Base-by-base conservation (phyloP, 2,888 invertebrate species). In the Sepioteuthis lessoniana region DNA sequence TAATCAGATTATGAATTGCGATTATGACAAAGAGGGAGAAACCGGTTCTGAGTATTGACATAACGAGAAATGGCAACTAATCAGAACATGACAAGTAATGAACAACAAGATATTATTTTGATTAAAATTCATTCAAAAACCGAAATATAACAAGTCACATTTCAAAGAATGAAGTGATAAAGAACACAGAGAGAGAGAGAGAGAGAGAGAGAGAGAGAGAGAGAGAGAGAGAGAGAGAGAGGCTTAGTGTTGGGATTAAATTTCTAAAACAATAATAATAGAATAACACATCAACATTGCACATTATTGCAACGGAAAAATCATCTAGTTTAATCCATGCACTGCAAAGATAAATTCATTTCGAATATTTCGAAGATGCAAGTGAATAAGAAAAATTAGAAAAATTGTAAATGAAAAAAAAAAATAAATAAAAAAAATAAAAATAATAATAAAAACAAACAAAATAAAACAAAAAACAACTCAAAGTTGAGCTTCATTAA, bases 1-100 rank as follows among this genome's bases (percentile, higher is more conserved):
- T 76, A 76, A 76, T 76, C 76, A 76, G 76, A 76, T 76, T 76
- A 76, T 76, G 76, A 35, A 76, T 76, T 76, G 76, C 76, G 76
- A 76, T 76, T 76, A 76, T 76, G 76, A 76, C n/a, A 76, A 76
- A 76, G 76, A 76, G 76, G n/a, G 76, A 76, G 76, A 76, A n/a
- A 76, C n/a, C n/a, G 76, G n/a, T 76, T 76, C 35, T n/a, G 76
- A 76, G 76, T 35, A 76, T 76, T 76, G 76, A 76, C 76, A 76
- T 76, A 76, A 76, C 76, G n/a, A 76, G 76, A 76, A n/a, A 16
- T 76, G 76, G 76, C 76, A 76, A 76, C n/a, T 76, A 76, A 76
- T 76, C 76, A 76, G 76, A 76, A 76, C 76, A 76, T 76, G 76
- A 76, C 76, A 76, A 76, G 76, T 76, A 76, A 76, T 76, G 76